phyloP scores from a whole-genome alignment of 2,113 vertebrate species.

The Megaptera novaeangliae region DNA sequence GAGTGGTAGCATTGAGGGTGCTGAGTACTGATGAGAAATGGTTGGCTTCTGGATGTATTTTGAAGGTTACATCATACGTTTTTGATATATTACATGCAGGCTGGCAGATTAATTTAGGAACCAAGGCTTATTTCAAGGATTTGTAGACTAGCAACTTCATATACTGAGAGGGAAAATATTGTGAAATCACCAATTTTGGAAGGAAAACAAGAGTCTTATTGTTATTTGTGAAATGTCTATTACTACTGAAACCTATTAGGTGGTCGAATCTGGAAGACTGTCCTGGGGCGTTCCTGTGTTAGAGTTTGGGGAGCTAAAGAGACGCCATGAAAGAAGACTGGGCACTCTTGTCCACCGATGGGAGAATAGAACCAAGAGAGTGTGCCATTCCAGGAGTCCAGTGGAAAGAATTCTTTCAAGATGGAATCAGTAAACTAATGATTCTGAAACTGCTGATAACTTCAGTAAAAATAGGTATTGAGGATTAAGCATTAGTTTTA shows the following conservation, averaged over 20 bases:
- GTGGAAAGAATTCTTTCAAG: background rate
- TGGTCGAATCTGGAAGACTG: background rate
- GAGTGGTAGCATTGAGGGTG: background rate
- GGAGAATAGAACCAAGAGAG: background rate
- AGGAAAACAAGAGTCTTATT: background rate
- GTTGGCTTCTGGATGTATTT: background rate
- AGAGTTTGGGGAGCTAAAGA: background rate
- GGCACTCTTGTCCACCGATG: background rate
- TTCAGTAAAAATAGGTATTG: background rate
- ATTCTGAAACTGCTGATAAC: background rate
- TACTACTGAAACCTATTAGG: background rate
- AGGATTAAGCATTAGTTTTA: background rate
- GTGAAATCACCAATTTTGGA: background rate
- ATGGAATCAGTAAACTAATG: background rate
- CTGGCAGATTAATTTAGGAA: background rate
- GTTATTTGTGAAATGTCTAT: background rate
- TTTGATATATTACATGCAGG: background rate
- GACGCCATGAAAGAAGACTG: too few species aligned
- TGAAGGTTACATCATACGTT: background rate
- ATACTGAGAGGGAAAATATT: background rate
- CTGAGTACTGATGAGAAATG: background rate
- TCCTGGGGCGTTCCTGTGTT: background rate
- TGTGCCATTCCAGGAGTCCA: background rate
- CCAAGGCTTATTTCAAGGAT: background rate
- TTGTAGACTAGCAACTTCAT: background rate